These are phyloP conservation scores for Solenopsis fugax DNA, from an alignment of 1,140 invertebrate genomes.

Conservation along the genomic window DNA sequence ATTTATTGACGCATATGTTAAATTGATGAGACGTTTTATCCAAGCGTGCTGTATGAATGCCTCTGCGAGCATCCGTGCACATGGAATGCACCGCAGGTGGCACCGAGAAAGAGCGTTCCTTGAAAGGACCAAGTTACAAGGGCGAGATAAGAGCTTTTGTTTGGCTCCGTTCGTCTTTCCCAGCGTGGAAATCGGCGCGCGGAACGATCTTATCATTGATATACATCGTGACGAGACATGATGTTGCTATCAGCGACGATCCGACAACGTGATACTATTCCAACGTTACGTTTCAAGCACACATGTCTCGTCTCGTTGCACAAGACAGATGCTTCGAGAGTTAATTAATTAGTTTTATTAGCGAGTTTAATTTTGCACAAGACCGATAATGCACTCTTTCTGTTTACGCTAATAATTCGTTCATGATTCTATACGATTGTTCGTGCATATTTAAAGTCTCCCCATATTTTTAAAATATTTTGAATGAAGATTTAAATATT, in stretches of 20 bases:
- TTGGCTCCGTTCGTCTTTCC: not conserved
- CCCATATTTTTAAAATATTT: no score
- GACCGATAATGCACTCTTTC: not conserved
- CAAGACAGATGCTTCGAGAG: not conserved
- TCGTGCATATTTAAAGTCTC: not conserved
- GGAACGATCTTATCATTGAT: not conserved
- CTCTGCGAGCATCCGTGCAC: not conserved
- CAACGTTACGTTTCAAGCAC: not conserved
- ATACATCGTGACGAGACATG: not conserved
- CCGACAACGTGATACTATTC: slow-evolving; percentile 14
- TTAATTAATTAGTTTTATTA: slow-evolving; percentile 1
- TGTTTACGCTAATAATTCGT: not conserved
- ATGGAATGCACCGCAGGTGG: not conserved
- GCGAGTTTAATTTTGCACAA: not conserved
- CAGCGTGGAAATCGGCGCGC: not conserved
- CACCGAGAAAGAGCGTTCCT: no score
- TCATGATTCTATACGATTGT: not conserved
- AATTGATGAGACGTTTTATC: not conserved
- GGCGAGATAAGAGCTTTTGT: slow-evolving; percentile 29
- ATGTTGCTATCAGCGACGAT: not conserved
- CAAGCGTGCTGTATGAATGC: not conserved
- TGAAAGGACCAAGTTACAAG: not conserved
- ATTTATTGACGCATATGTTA: not conserved
- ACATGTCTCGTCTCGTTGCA: not conserved
- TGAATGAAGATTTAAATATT: no score